phyloP scores from a whole-genome alignment of 1,140 invertebrate species.

The Tetraneura akinire region DNA sequence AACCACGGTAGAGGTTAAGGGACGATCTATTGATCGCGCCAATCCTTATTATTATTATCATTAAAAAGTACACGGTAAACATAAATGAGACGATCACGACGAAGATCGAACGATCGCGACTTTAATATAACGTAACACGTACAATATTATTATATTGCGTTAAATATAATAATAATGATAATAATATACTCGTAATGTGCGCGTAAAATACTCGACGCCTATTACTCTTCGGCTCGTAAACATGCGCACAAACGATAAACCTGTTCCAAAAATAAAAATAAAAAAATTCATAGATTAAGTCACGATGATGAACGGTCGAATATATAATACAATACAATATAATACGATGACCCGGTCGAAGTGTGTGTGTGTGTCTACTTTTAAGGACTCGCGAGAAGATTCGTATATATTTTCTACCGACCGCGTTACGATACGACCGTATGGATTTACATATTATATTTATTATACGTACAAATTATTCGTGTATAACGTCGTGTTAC shows the following conservation, averaged over 20 bases:
- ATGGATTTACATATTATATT: neutral
- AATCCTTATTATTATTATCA: no score
- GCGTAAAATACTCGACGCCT: neutral
- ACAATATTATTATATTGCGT: neutral
- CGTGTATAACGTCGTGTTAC: no score
- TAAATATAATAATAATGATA: neutral
- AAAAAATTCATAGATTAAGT: neutral
- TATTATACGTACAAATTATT: neutral
- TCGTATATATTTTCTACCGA: neutral
- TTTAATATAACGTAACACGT: no score
- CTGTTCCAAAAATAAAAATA: conserved; percentile 9
- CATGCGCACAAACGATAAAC: neutral
- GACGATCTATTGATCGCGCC: no score
- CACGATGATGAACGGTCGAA: neutral
- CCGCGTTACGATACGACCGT: neutral
- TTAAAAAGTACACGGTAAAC: no score
- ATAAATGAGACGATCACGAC: neutral
- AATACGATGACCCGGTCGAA: neutral
- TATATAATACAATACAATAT: conserved; percentile 4
- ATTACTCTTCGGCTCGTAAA: neutral
- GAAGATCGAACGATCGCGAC: neutral
- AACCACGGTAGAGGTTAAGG: no score
- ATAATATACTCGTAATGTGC: no score
- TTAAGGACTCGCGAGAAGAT: neutral
- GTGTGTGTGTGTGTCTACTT: neutral